A percentile compares a stretch with the other conserved stretches of the same genome.
Conservation (phyloP, 2,113 vertebrate genomes). For the Rhinogobius similis region DNA sequence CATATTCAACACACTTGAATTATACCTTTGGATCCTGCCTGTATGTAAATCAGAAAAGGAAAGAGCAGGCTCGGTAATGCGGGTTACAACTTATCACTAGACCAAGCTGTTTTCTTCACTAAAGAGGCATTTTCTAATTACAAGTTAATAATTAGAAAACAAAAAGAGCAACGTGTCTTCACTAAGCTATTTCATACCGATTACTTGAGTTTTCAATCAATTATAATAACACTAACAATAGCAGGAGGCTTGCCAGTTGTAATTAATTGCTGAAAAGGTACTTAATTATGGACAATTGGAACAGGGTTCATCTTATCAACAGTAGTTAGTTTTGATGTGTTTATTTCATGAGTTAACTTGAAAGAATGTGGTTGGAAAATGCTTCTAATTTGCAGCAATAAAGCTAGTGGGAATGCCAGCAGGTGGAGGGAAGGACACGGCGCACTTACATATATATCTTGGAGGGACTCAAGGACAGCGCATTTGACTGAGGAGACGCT, state of each 20-base stretch:
- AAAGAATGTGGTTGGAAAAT: neutral
- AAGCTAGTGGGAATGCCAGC: slow-evolving; percentile 13
- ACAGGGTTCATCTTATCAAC: neutral
- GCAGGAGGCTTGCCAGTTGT: slow-evolving; percentile 29
- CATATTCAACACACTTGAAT: slow-evolving; percentile 68
- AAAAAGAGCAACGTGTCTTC: slow-evolving; percentile 31
- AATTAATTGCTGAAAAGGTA: slow-evolving; percentile 29
- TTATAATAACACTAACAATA: slow-evolving; percentile 47
- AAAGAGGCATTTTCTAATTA: slow-evolving; percentile 18
- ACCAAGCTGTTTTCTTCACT: slow-evolving; percentile 32
- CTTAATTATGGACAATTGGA: slow-evolving; percentile 19
- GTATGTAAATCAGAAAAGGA: slow-evolving; percentile 46
- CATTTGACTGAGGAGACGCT: no score
- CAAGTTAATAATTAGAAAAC: slow-evolving; percentile 44
- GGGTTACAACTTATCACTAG: slow-evolving; percentile 9
- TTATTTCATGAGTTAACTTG: neutral
- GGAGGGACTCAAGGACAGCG: slow-evolving; percentile 33
- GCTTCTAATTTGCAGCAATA: slow-evolving; percentile 20
- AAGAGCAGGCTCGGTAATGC: slow-evolving; percentile 10
- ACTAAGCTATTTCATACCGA: slow-evolving; percentile 30
- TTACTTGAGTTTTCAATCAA: slow-evolving; percentile 53
- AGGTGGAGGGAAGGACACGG: slow-evolving; percentile 24
- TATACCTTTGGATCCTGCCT: slow-evolving; percentile 39
- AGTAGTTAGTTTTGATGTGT: neutral
- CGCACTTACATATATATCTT: slow-evolving; percentile 5